A percentile compares a stretch with the other conserved stretches of the same genome.
These are phyloP conservation scores for Indri indri DNA, from an alignment of 2,113 vertebrate genomes.

Conservation along the genomic window DNA sequence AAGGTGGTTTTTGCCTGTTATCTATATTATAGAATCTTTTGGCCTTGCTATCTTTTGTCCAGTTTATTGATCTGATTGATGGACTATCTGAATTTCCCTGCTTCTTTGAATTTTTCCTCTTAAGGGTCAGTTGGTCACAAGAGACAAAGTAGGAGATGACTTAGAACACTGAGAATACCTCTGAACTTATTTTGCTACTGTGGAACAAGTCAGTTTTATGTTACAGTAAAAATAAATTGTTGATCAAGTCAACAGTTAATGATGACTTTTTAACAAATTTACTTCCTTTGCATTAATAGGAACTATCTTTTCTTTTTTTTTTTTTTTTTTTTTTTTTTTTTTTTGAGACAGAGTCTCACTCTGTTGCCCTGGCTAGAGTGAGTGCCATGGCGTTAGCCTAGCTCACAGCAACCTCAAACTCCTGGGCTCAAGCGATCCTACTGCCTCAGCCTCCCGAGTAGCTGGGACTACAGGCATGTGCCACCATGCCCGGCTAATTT, in stretches of 20 bases:
- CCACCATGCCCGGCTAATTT: no score
- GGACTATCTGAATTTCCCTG: background rate
- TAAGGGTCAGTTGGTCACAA: background rate
- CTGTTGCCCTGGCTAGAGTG: no score
- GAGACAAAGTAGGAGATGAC: background rate
- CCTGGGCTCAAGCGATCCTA: no score
- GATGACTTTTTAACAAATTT: conserved; percentile 21
- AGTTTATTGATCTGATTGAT: conserved; percentile 41
- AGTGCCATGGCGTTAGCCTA: no score
- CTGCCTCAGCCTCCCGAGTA: no score
- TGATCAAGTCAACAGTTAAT: background rate
- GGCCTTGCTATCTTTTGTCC: background rate
- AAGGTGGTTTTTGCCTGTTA: background rate
- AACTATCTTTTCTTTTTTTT: conserved; percentile 25
- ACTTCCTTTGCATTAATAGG: background rate
- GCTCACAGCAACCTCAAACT: no score
- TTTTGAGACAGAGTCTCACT: no score
- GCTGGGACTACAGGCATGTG: no score
- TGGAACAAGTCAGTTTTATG: conserved; percentile 7
- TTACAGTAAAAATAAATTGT: background rate
- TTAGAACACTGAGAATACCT: background rate
- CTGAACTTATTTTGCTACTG: background rate
- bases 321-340: no score
- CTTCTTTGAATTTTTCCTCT: conserved; percentile 1
- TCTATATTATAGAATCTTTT: background rate